Evolutionary conservation across 2,113 vertebrate genomes (phyloP).

Genomic region (Leucopternis melanops): DNA sequence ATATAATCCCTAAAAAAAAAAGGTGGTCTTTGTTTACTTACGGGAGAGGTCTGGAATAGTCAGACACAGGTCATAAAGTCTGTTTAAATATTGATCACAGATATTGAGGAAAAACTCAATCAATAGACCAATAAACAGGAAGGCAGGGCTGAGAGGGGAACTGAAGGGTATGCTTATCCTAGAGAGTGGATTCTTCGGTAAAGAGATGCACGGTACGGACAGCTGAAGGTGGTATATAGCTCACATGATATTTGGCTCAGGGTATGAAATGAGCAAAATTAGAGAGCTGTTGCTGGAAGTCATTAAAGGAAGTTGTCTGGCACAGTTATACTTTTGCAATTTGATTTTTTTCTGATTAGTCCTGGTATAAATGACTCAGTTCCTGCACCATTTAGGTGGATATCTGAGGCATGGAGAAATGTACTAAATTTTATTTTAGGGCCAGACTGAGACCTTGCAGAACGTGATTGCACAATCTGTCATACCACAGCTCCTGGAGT

Average conservation of each 20-base stretch:
- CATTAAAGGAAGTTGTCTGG: neutral
- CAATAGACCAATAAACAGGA: neutral
- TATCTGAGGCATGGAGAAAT: neutral
- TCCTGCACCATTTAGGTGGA: neutral
- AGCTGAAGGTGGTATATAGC: neutral
- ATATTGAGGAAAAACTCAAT: neutral
- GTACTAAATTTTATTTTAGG: neutral
- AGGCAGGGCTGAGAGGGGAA: neutral
- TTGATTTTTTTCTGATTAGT: neutral
- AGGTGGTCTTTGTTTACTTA: neutral
- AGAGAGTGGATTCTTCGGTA: neutral
- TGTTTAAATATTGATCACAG: neutral
- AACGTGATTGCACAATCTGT: accelerated
- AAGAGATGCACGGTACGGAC: neutral
- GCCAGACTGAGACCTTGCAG: neutral
- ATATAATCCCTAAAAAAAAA: neutral
- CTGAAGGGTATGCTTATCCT: neutral
- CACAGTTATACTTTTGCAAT: neutral
- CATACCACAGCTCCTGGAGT: neutral
- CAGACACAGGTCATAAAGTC: neutral
- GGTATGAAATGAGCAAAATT: neutral
- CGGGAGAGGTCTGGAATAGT: neutral
- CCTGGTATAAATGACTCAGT: neutral
- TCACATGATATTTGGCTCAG: neutral
- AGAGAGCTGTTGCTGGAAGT: neutral